Base-by-base conservation (phyloP, 2,888 invertebrate species). In the Ryuthela nishihirai region DNA sequence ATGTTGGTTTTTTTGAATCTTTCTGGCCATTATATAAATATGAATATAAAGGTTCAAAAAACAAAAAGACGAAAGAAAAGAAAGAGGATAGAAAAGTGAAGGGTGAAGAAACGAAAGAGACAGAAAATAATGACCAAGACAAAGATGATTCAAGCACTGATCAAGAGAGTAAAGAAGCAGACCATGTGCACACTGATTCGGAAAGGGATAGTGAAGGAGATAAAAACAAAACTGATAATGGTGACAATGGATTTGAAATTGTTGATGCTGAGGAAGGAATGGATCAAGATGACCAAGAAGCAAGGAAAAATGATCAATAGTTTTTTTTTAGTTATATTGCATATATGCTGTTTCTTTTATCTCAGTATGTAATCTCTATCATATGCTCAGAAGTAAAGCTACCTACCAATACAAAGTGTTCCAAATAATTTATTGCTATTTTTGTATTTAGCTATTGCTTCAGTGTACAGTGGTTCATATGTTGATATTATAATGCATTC, bases 1-100 rank as follows among this genome's bases (percentile, higher is more conserved):
- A 99, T 73, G 98, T 98, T 24, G 97, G 99, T 47, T 94, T 99
- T 80, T 87, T 98, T 67, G 97, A 97, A 6, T 98, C 97, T 0
- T 99, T 99, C 79, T 92, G 93, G 87, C 99, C 99, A 3, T 79
- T 95, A 0, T 97, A 95, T 76, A 86, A 88, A 87, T 87, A 88
- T 71, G 88, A 90, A 71, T 90, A 89, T 75, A 83, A 83, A 72
- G 85, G 84, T 2, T 79, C 80, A 52, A 79, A 80, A 17, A 68
- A 70, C 60, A 78, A 78, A 56, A 73, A 77, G 3, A 77, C 80
- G 0, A 79, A 79, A 67, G 64, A 77, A 76, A 64, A 74, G 74
- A 60, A 84, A 70, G 83, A 82, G 69, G 87, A 86, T 77, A 87
- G 83, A 73, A 80, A 79, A 71, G 85, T 15, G 10, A 26, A 83